Conservation (phyloP, 2,888 invertebrate genomes). For the Asteroscopus sphinx region DNA sequence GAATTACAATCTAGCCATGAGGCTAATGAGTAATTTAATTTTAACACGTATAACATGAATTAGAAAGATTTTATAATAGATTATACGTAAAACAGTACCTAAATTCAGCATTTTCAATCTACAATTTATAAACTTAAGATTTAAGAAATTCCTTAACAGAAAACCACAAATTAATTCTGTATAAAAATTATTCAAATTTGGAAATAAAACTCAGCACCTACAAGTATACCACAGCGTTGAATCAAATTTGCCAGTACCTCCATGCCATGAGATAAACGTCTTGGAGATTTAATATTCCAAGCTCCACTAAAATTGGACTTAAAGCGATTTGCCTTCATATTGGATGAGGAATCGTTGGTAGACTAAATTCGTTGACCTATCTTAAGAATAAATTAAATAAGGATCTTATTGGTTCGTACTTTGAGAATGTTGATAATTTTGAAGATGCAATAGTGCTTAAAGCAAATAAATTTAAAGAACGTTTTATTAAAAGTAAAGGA, state of each 20-base stretch:
- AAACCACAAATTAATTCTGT: not conserved
- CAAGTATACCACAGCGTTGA: conserved; percentile 34
- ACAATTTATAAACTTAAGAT: not conserved
- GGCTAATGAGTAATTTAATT: too few relatives aligned
- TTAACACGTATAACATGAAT: too few relatives aligned
- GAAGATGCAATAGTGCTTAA: conserved; percentile 1
- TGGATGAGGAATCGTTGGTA: conserved; percentile 18
- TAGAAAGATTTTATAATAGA: too few relatives aligned
- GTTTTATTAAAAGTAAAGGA: not conserved
- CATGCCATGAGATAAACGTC: conserved; percentile 35
- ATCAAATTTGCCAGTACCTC: conserved; percentile 52
- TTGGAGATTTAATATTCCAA: conserved; percentile 48
- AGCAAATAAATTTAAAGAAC: conserved; percentile 1
- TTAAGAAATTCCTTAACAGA: not conserved
- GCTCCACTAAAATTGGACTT: conserved; percentile 43
- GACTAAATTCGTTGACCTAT: conserved; percentile 28
- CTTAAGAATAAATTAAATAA: conserved; percentile 38
- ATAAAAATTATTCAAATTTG: conserved; percentile 42
- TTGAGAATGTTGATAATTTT: conserved; percentile 22
- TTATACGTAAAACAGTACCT: too few relatives aligned
- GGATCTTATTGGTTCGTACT: conserved; percentile 28
- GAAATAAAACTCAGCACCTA: conserved; percentile 17
- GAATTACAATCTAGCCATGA: too few relatives aligned
- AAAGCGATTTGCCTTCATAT: conserved; percentile 35
- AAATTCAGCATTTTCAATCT: not conserved